These are phyloP conservation scores for Mionectes olivaceus DNA, from an alignment of 2,797 vertebrate species.

Conservation along the genomic window DNA sequence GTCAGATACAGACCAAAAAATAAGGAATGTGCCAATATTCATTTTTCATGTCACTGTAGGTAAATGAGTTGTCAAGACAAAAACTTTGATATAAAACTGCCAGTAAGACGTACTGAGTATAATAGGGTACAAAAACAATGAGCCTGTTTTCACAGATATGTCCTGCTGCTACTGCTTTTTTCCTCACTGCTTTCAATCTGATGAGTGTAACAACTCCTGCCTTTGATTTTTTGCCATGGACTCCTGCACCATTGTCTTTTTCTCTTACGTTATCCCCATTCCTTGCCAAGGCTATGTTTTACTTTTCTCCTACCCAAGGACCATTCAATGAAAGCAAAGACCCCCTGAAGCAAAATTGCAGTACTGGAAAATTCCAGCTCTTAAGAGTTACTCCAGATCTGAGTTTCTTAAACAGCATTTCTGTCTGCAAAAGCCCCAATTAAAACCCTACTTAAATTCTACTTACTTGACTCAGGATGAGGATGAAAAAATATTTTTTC, in stretches of 20 bases:
- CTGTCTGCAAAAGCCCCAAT: neutral
- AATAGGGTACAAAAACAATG: slow-evolving; percentile 64
- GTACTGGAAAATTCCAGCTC: slow-evolving; percentile 36
- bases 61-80: slow-evolving; percentile 78
- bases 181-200: slow-evolving; percentile 21
- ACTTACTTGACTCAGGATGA: neutral
- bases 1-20: slow-evolving; percentile 62
- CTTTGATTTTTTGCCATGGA: slow-evolving; percentile 47
- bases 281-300: slow-evolving; percentile 34
- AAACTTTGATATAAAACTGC: slow-evolving; percentile 65
- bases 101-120: slow-evolving; percentile 63
- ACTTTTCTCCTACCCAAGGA: slow-evolving; percentile 15
- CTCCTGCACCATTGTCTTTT: slow-evolving; percentile 32
- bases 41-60: slow-evolving; percentile 69
- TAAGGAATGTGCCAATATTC: slow-evolving; percentile 67
- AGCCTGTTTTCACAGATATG: slow-evolving; percentile 60
- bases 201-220: slow-evolving; percentile 30
- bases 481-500: neutral
- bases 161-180: slow-evolving; percentile 37
- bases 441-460: neutral
- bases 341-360: slow-evolving; percentile 38
- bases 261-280: slow-evolving; percentile 15
- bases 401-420: neutral
- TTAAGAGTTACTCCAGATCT: neutral
- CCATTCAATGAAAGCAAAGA: slow-evolving; percentile 44